Evolutionary conservation across 2,797 vertebrate genomes (phyloP).

Genomic region (Notolabrus celidotus): DNA sequence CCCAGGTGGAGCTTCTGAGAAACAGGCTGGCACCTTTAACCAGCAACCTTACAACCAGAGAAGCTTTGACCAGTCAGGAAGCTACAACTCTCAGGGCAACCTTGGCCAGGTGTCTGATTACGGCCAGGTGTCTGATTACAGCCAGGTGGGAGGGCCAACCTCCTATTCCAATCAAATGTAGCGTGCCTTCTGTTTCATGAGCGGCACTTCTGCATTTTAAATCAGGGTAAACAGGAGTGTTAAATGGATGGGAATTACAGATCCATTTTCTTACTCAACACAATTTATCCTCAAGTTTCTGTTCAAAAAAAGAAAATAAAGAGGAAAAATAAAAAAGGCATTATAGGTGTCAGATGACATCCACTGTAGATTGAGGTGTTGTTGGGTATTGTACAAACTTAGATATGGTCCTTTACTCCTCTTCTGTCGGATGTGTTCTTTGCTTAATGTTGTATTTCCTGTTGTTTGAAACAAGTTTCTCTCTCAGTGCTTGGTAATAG

Average conservation of each 20-base stretch:
- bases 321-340: constrained; percentile 16
- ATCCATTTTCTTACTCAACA: constrained; percentile 16
- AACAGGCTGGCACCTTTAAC: constrained; percentile 88
- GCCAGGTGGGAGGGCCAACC: constrained; percentile 91
- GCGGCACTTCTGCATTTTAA: constrained; percentile 58
- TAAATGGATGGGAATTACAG: constrained; percentile 28
- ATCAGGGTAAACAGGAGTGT: constrained; percentile 64
- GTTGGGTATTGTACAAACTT: constrained; percentile 79
- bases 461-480: constrained; percentile 70
- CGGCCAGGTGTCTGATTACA: constrained; percentile 90
- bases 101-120: constrained; percentile 87
- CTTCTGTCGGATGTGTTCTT: constrained; percentile 71
- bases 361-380: constrained; percentile 53
- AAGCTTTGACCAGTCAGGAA: constrained; percentile 88
- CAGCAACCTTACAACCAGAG: constrained; percentile 88
- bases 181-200: constrained; percentile 39
- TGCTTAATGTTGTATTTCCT: constrained; percentile 85
- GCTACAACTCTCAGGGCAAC: constrained; percentile 86
- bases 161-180: constrained; percentile 94
- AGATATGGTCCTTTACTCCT: constrained; percentile 79
- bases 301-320: constrained; percentile 33
- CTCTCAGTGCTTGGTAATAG: constrained; percentile 61
- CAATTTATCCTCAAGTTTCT: constrained; percentile 53
- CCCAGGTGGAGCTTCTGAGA: constrained; percentile 86
- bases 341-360: constrained; percentile 15